phyloP scores from a whole-genome alignment of 2,797 vertebrate genomes.

The Pelodytes ibericus region DNA sequence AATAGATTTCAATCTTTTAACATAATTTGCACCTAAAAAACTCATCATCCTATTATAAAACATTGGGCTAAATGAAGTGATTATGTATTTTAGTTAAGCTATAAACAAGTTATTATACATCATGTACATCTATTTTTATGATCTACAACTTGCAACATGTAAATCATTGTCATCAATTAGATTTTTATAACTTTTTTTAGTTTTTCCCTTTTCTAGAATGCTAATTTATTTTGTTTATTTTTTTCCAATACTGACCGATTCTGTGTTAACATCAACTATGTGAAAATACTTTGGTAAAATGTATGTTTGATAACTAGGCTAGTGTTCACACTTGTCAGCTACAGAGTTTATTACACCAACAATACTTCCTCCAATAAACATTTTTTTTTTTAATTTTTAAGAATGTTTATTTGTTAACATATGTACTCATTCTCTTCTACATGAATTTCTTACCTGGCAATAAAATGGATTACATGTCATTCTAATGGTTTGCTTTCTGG shows the following conservation, averaged over 20 bases:
- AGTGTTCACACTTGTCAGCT: slow-evolving; percentile 77
- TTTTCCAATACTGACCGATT: slow-evolving; percentile 66
- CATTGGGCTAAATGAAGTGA: slow-evolving; percentile 17
- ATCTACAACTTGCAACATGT: not conserved
- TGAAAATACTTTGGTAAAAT: slow-evolving; percentile 77
- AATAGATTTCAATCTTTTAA: not conserved
- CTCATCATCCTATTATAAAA: not conserved
- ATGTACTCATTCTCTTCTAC: slow-evolving; percentile 95
- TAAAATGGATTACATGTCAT: slow-evolving; percentile 88
- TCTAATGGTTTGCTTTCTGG: slow-evolving; percentile 43
- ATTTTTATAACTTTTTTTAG: slow-evolving; percentile 8
- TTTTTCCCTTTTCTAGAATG: slow-evolving; percentile 66
- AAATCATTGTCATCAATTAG: slow-evolving; percentile 5
- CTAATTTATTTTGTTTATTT: slow-evolving; percentile 69
- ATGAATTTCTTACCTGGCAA: slow-evolving; percentile 98
- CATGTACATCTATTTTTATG: slow-evolving; percentile 16
- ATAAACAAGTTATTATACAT: slow-evolving; percentile 21
- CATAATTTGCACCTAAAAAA: not conserved
- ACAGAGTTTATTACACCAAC: slow-evolving; percentile 77
- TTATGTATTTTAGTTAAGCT: slow-evolving; percentile 14
- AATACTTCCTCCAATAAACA: slow-evolving; percentile 77
- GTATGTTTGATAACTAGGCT: slow-evolving; percentile 79
- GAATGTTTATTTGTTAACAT: slow-evolving; percentile 91
- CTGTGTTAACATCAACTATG: slow-evolving; percentile 72
- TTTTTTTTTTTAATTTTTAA: slow-evolving; percentile 79